Conservation (phyloP, 2,797 vertebrate genomes). For the Taenioides sp. region DNA sequence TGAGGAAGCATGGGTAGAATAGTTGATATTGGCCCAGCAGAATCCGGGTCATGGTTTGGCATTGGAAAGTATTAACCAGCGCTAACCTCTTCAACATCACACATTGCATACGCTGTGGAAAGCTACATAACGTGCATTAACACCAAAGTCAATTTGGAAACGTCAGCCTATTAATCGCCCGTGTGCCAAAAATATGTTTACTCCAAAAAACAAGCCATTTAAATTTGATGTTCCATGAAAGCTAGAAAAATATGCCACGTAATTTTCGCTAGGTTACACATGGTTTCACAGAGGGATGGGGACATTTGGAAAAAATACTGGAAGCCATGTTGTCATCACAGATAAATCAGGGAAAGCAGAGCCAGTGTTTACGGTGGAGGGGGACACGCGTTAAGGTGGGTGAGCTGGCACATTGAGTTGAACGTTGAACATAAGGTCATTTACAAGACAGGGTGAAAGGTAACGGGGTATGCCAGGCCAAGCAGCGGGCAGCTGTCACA, state of each 20-base stretch:
- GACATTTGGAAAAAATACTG: conserved; percentile 42
- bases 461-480: conserved; percentile 11
- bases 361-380: conserved; percentile 16
- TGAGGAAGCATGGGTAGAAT: not conserved
- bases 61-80: conserved; percentile 22
- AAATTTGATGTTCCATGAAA: not conserved
- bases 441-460: not conserved
- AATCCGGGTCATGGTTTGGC: conserved; percentile 9
- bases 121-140: not conserved
- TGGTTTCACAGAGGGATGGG: conserved; percentile 35
- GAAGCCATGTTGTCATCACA: conserved; percentile 46
- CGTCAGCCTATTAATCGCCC: not conserved
- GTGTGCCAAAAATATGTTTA: conserved; percentile 9
- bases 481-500: conserved; percentile 18
- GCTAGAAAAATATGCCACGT: conserved; percentile 8
- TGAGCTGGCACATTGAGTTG: conserved; percentile 21
- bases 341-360: conserved; percentile 45
- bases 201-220: not conserved
- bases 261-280: conserved; percentile 44
- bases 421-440: conserved; percentile 21
- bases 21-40: conserved; percentile 23
- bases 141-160: not conserved
- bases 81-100: conserved; percentile 26
- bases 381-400: not conserved
- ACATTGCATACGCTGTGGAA: conserved; percentile 15